Conservation (phyloP, 2,797 vertebrate genomes). For the Oreochromis grahami region DNA sequence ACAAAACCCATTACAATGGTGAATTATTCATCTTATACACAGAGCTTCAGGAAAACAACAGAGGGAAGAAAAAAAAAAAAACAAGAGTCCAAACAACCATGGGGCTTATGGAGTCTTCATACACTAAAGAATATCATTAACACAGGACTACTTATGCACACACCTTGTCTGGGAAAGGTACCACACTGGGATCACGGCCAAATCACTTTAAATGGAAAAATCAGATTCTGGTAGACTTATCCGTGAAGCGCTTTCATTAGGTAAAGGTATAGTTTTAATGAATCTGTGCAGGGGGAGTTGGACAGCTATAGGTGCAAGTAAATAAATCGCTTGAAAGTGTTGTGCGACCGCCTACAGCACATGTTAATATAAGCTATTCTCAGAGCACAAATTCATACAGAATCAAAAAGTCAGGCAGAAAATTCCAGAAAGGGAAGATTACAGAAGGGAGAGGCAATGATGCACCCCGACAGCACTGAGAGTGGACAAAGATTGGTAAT, state of each 20-base stretch:
- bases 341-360: neutral
- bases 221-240: slow-evolving; percentile 19
- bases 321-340: slow-evolving; percentile 26
- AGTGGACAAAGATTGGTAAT: slow-evolving; percentile 22
- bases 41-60: slow-evolving; percentile 60
- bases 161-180: slow-evolving; percentile 17
- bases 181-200: slow-evolving; percentile 9
- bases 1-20: slow-evolving; percentile 72
- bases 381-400: neutral
- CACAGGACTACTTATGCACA: slow-evolving; percentile 24
- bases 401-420: neutral
- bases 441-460: neutral
- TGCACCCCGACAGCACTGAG: neutral
- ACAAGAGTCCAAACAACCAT: slow-evolving; percentile 35
- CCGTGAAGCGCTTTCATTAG: slow-evolving; percentile 36
- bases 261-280: slow-evolving; percentile 28
- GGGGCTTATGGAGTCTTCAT: slow-evolving; percentile 36
- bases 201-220: slow-evolving; percentile 36
- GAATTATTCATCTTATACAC: slow-evolving; percentile 72
- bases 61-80: neutral
- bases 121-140: slow-evolving; percentile 35
- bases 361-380: neutral
- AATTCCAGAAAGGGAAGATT: neutral
- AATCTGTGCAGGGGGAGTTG: slow-evolving; percentile 6
- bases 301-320: neutral